Evolutionary conservation across 1,140 invertebrate genomes (phyloP).

Genomic region (Sminthurides bifidus): DNA sequence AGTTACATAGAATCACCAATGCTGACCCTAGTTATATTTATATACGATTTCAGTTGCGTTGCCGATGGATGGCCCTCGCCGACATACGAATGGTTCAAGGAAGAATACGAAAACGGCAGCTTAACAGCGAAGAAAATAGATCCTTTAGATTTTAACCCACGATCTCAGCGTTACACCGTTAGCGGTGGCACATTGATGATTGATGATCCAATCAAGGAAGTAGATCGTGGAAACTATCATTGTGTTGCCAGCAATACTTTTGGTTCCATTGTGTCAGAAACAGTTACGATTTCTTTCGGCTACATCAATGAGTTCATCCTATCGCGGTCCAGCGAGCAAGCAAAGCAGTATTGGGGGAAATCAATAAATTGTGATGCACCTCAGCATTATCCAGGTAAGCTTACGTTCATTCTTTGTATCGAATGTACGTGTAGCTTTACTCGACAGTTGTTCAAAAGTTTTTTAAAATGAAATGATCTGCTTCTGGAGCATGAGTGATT

Average conservation of each 20-base stretch:
- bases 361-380: constrained; percentile 86
- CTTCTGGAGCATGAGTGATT: no score
- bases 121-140: constrained; percentile 59
- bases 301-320: constrained; percentile 84
- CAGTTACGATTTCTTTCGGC: constrained; percentile 74
- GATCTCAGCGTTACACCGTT: constrained; percentile 62
- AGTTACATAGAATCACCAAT: neutral
- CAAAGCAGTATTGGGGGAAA: constrained; percentile 87
- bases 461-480: no score
- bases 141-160: constrained; percentile 44
- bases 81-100: constrained; percentile 81
- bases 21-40: neutral
- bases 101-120: constrained; percentile 68
- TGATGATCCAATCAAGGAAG: constrained; percentile 62
- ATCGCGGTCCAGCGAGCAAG: constrained; percentile 65
- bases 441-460: neutral
- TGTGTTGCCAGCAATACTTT: constrained; percentile 80
- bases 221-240: constrained; percentile 77
- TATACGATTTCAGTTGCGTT: constrained; percentile 47
- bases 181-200: constrained; percentile 87
- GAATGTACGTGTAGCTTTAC: neutral
- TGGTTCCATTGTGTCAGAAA: constrained; percentile 78
- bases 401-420: constrained; percentile 11
- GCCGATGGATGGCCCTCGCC: constrained; percentile 82
- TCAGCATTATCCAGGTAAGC: constrained; percentile 60